Base-by-base conservation (phyloP, 2,113 vertebrate genomes). In the Semicossyphus pulcher region DNA sequence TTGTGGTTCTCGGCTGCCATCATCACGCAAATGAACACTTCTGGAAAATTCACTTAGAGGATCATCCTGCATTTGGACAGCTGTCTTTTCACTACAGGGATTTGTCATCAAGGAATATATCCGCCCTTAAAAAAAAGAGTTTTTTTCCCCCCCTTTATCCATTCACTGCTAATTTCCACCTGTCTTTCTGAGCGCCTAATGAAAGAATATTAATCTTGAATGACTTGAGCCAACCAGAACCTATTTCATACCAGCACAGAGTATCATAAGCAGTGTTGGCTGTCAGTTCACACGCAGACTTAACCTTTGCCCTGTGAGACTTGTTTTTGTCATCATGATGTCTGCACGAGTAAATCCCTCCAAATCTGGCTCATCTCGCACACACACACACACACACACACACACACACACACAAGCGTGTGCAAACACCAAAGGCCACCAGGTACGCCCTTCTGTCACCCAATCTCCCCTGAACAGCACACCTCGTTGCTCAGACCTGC, bases 401-500 rank as follows among this genome's bases (percentile, higher is more conserved):
- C 63, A 25, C 54, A 28, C 56, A 72, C 49, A 72, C 63, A 83
- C 37, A 64, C 41, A 59, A 42, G 77, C 53, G 67, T 42, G 54
- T 64, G 36, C 54, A 70, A 48, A 89, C 81, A 81, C 71, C 73
- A 71, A 84, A 87, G 80, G 80, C 88, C 88, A 81, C 68, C 77
- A 90, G 90, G 91, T 89, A 85, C 29, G 60, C 80, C 91, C 88
- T 81, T 89, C 86, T 92, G 92, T 92, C 89, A 95, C 92, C 92
- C 90, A 91, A 94, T 95, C 86, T 94, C 73, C 89, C 90, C 93
- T 88, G 94, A 90, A 94, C 85, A 94, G 93, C 89, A 91, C 87
- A 74, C 86, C 92, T 92, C 89, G 90, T 87, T 93, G 89, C 94
- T 93, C 89, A 93, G 93, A 94, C 93, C 91, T 93, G 92, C 92